Base-by-base conservation (phyloP, 2,888 invertebrate genomes). In the Andrena praecox region DNA sequence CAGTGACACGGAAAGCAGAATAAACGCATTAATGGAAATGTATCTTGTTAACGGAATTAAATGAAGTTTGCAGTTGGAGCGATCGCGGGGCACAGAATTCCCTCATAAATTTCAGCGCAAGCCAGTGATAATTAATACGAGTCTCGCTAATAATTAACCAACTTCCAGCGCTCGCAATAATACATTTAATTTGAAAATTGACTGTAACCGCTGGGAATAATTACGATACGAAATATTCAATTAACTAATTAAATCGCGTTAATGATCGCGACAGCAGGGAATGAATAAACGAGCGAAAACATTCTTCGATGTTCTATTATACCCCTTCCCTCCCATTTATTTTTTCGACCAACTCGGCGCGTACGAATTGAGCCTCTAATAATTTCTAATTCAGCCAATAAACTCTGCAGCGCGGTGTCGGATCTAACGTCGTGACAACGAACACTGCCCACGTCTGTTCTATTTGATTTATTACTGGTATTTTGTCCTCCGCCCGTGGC, bases 381-480 rank as follows among this genome's bases (percentile, higher is more conserved):
- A 59, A 71, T 80, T 80, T 80, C 76, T 82, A 80, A 80, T 82
- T 82, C 80, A 76, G 72, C 76, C 82, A 82, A 80, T 82, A 60
- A 80, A 80, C 60, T 20, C 66, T 54, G 54, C 59, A 52, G 50
- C 63, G 35, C 64, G 7, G 31, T 66, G 62, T 16, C n/a, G 68
- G 29, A 80, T 71, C 50, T 77, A 80, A 52, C 35, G n/a, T 77
- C 54, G 8, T 16, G 8, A 16, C 63, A 56, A 12, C 48, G 50
- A 20, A 56, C 48, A 52, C 33, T 50, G 2, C 10, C 10, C 12
- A 52, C 16, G 50, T 4, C 35, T 16, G 52, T 29, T 50, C 42
- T 33, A 20, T 50, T 60, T 67, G 50, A 76, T 56, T 69, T 42
- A 79, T 76, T 16, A 8, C 12, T 20, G 24, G 12, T 31, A 68